Evolutionary conservation across 2,797 vertebrate genomes (phyloP), one percentile per base, ranked within the genome.

Genomic region (Pagetopsis macropterus): DNA sequence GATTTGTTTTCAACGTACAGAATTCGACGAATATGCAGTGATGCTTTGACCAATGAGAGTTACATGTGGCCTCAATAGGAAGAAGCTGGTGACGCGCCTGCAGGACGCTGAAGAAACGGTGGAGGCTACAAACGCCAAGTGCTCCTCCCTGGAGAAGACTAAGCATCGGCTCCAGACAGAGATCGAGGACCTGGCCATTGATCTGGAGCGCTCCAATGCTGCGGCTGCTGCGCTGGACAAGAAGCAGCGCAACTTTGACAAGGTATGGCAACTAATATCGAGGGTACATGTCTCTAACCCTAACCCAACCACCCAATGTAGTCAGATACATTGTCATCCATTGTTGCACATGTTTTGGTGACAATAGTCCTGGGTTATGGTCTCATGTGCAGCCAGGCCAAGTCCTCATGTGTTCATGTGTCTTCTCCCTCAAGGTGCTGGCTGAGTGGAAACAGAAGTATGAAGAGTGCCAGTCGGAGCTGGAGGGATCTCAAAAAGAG

Each of bases 121-220:
- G 15, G 96, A 97, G 88, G 92, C 95, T 0, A 95, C 96, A 2
- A 95, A 97, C 0, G 96, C 97, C 66, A 98, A 98, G 86, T 97
- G 96, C 70, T 95, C 96, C 0, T 99, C 97, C 0, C 89, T 98
- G 86, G 97, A 98, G 68, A 98, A 98, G 93, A 98, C 96, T 54
- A 98, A 98, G 88, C 96, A 98, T 59, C 93, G 97, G 1, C 94
- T 99, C 73, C 96, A 98, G 92, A 96, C 96, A 0, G 97, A 99
- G 93, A 97, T 97, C 0, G 97, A 98, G 86, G 97, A 99, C 44
- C 91, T 97, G 49, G 92, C 94, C 0, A 92, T 98, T 58, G 97
- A 98, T 70, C 87, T 98, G 90, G 96, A 98, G 69, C 94, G 96
- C 0, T 89, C 96, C 9, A 97, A 96, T 62, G 92, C 97, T 0